Percentiles rank a stretch among this genome's conserved stretches.
These are phyloP conservation scores for Achatina immaculata DNA, from an alignment of 1,140 invertebrate species.

Conservation along the genomic window DNA sequence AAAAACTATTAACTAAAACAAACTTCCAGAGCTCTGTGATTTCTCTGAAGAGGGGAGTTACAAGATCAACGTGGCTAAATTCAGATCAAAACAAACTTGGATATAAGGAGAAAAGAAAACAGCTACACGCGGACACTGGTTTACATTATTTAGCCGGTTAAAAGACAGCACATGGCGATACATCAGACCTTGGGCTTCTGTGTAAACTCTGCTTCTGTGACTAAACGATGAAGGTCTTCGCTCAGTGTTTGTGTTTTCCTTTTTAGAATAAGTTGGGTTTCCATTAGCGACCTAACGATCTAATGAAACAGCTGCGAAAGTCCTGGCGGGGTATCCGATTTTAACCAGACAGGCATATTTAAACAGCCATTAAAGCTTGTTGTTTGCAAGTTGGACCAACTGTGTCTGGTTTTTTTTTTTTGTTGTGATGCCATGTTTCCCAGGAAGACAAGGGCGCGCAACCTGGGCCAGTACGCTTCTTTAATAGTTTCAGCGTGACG, in stretches of 20 bases:
- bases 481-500: neutral
- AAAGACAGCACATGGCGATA: too few relatives aligned
- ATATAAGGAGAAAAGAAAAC: neutral
- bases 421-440: neutral
- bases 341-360: conserved; percentile 1
- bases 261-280: neutral
- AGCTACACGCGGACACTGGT: neutral
- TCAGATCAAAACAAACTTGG: neutral
- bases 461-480: neutral
- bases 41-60: neutral
- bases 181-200: neutral
- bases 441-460: neutral
- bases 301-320: conserved; percentile 2
- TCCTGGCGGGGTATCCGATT: conserved; percentile 3
- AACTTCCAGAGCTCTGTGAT: too few relatives aligned
- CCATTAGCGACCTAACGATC: conserved; percentile 14
- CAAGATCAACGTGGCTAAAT: neutral
- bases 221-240: neutral
- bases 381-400: neutral
- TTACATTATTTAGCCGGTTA: conserved; percentile 16
- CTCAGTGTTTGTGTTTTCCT: neutral
- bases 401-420: neutral
- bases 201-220: neutral
- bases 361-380: conserved; percentile 1
- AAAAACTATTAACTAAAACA: too few relatives aligned